phyloP scores from a whole-genome alignment of 2,113 vertebrate genomes.

The Corythornis madagascariensis region DNA sequence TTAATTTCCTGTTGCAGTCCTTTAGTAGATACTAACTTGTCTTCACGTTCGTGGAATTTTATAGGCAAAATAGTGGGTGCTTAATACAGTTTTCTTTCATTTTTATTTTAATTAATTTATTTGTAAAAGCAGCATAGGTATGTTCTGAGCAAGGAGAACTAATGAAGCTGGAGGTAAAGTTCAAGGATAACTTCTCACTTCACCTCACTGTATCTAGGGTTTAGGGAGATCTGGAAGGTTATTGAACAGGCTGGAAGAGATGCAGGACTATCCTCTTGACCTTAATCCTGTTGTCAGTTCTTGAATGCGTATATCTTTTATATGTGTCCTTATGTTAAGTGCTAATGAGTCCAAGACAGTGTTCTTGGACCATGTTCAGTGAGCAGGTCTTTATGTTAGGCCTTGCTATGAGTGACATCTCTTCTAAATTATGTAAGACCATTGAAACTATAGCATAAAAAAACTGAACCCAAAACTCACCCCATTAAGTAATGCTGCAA shows the following conservation, averaged over 20 bases:
- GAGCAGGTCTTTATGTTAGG: not conserved
- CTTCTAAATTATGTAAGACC: not conserved
- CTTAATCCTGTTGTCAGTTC: not conserved
- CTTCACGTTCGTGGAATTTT: not conserved
- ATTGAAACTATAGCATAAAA: not conserved
- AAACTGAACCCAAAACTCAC: not conserved
- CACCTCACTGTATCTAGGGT: rapidly evolving
- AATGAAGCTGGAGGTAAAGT: not conserved
- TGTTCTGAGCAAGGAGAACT: not conserved
- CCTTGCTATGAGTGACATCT: not conserved
- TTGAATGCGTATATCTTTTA: not conserved
- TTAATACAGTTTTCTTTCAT: not conserved
- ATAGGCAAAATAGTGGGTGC: not conserved
- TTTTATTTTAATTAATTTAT: not conserved
- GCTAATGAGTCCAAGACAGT: not conserved
- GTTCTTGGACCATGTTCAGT: not conserved
- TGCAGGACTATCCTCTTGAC: not conserved
- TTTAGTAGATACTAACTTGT: not conserved
- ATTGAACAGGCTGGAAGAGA: not conserved
- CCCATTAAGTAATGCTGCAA: not conserved
- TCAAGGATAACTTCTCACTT: not conserved
- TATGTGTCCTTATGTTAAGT: not conserved
- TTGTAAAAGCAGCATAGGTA: not conserved
- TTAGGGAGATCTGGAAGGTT: not conserved
- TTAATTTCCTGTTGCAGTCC: not conserved